Evolutionary conservation across 2,113 vertebrate genomes (phyloP), one percentile per base, ranked within the genome.

Genomic region (Gobius niger): DNA sequence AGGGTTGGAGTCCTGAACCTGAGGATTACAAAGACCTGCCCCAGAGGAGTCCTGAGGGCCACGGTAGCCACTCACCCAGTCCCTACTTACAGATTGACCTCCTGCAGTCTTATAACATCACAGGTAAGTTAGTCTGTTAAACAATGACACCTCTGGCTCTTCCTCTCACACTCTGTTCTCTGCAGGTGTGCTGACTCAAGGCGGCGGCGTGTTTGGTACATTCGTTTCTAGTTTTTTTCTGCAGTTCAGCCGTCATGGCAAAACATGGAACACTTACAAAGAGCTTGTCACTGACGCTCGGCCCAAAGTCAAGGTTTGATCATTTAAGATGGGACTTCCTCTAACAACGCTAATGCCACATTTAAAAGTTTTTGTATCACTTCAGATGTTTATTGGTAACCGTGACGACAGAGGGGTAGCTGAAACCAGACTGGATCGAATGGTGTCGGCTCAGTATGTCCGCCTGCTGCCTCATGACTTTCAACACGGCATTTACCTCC

Each of bases 61-160:
- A 92, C 47, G 18, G 49, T 0, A 57, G 69, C 47, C 60, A 40
- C 61, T 71, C 66, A 85, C 85, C 85, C 53, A 85, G 87, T 0
- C 92, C 88, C 1, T 94, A 90, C 75, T 83, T 96, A 1, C 94
- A 96, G 80, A 87, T 95, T 56, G 90, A 96, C 83, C 83, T 97
- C 42, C 90, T 92, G 46, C 63, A 14, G 70, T 76, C 84, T 1
- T 76, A 82, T 75, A 96, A 96, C 81, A 91, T 97, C 77, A 97
- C 95, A 0, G 95, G 96, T 96, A 78, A 71, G n/a, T 12, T 24
- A 34, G 1, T 12, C 7, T 14, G 13, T 44, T 6, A 18, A 24
- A 44, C 9, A 15, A 7, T 44, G 6, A 2, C 4, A 62, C 15
- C 13, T 62, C 18, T 18, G 57, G 41, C 18, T 41, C 15, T 9